Conservation (phyloP, 2,888 invertebrate genomes). For the Dioctria linearis region DNA sequence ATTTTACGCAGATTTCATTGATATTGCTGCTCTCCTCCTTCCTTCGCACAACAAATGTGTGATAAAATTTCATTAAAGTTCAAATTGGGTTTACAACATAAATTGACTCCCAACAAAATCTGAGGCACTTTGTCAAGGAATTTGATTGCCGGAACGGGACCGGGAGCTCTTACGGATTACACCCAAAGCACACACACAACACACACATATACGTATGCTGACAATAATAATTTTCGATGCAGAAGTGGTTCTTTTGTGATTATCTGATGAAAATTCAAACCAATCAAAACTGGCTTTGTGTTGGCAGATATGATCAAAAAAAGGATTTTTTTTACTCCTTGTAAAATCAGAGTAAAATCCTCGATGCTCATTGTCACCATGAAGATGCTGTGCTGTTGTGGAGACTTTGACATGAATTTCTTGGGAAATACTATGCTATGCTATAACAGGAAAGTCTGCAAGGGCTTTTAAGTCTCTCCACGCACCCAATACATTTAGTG, state of each 20-base stretch:
- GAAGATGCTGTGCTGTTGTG: constrained; percentile 7
- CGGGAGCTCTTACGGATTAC: too few relatives aligned
- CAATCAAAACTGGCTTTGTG: constrained; percentile 34
- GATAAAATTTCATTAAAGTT: too few relatives aligned
- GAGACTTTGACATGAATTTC: constrained; percentile 22
- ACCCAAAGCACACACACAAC: too few relatives aligned
- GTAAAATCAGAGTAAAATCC: neutral
- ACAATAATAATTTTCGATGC: neutral
- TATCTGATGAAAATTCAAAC: constrained; percentile 37
- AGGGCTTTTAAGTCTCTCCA: constrained; percentile 7
- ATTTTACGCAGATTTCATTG: too few relatives aligned
- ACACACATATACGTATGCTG: too few relatives aligned
- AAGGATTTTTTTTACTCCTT: constrained; percentile 8
- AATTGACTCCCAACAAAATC: too few relatives aligned
- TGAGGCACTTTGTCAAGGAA: too few relatives aligned
- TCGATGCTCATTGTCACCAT: constrained; percentile 9
- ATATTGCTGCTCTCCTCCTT: too few relatives aligned
- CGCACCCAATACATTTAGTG: neutral
- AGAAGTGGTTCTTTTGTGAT: constrained; percentile 40
- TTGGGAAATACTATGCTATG: constrained; percentile 14
- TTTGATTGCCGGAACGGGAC: too few relatives aligned
- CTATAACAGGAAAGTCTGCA: constrained; percentile 14
- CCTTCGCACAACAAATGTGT: too few relatives aligned
- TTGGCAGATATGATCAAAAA: constrained; percentile 35
- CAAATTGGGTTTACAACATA: too few relatives aligned